These are phyloP conservation scores for Cladopsammia gracilis DNA, from an alignment of 64 coral and sea anemone genomes.

Conservation along the genomic window DNA sequence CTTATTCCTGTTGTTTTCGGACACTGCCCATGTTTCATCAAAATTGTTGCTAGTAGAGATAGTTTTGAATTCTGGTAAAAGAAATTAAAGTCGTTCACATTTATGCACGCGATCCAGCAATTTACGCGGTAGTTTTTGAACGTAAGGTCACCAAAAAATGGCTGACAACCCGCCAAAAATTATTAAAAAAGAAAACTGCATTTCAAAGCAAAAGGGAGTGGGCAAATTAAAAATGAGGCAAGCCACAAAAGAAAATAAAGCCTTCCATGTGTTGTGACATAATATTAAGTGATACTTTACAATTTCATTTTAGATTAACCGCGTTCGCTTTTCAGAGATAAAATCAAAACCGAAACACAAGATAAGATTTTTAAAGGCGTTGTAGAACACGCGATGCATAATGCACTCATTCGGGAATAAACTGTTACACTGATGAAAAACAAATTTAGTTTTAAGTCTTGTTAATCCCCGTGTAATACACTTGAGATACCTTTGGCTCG, in stretches of 20 bases:
- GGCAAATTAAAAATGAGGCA: background rate
- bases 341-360: conserved; percentile 6
- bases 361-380: background rate
- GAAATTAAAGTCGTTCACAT: no score
- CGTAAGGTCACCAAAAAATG: no score
- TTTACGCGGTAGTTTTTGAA: no score
- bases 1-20: no score
- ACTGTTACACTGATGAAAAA: background rate
- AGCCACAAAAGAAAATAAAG: background rate
- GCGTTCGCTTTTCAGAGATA: background rate
- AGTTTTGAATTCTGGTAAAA: no score
- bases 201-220: no score
- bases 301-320: background rate
- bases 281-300: background rate
- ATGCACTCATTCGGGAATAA: background rate
- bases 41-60: no score
- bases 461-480: background rate
- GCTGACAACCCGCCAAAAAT: no score
- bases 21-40: no score
- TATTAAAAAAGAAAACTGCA: no score
- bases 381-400: background rate
- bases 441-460: background rate
- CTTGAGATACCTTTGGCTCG: background rate
- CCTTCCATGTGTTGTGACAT: background rate
- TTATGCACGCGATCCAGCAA: no score